These are phyloP conservation scores for Struthio camelus DNA, from an alignment of 2,113 vertebrate species.

Conservation along the genomic window DNA sequence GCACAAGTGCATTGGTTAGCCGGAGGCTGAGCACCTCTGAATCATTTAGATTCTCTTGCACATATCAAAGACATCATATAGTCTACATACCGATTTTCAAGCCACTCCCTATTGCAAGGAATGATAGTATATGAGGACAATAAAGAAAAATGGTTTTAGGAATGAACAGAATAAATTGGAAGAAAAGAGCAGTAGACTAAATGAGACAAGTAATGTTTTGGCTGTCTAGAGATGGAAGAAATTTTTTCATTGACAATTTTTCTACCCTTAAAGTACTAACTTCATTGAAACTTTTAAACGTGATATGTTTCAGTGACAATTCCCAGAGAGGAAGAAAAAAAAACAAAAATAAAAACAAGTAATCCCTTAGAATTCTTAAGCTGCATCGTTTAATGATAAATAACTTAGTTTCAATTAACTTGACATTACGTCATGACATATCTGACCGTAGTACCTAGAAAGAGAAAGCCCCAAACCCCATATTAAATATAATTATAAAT, in stretches of 20 bases:
- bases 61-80: not conserved
- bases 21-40: not conserved
- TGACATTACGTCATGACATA: not conserved
- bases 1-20: not conserved
- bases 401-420: not conserved
- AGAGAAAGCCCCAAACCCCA: not conserved
- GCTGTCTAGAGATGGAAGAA: not conserved
- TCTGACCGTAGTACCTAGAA: not conserved
- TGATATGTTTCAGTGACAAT: not conserved
- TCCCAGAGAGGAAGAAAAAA: not conserved
- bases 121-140: not conserved
- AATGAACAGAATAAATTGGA: not conserved
- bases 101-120: not conserved
- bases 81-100: not conserved
- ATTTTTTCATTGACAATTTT: not conserved
- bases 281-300: not conserved
- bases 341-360: not conserved
- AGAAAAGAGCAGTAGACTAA: not conserved
- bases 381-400: not conserved
- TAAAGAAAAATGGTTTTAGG: not conserved
- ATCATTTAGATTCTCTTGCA: not conserved
- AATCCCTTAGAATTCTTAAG: not conserved
- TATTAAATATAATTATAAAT: not conserved
- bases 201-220: not conserved
- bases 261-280: not conserved